Percentiles rank a stretch among this genome's conserved stretches.
Conservation (phyloP, 1,140 invertebrate genomes). For the Odontomachus brunneus region DNA sequence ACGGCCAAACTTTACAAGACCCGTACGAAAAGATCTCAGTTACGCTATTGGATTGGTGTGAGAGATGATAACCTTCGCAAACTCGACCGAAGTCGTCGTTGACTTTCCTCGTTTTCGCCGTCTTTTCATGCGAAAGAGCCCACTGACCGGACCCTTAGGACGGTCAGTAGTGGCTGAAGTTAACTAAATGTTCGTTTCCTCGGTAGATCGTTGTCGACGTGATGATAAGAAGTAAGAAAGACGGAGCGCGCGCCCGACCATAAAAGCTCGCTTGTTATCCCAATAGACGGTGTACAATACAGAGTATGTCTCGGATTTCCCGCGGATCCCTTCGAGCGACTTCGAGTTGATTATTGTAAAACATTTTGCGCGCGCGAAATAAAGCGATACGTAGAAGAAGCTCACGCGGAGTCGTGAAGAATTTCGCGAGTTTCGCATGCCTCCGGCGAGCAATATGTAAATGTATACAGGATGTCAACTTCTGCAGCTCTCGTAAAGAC, state of each 20-base stretch:
- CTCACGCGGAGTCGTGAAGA: no score
- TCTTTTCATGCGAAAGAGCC: background rate
- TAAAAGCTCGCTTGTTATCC: background rate
- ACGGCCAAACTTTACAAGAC: background rate
- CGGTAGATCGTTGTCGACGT: background rate
- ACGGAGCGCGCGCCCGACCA: background rate
- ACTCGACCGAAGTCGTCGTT: constrained; percentile 4
- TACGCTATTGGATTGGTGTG: background rate
- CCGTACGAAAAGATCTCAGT: background rate
- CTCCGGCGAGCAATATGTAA: constrained; percentile 4
- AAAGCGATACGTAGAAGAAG: no score
- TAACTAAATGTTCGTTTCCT: background rate
- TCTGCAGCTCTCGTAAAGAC: no score
- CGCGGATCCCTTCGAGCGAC: background rate
- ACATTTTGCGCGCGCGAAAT: background rate
- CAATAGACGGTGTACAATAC: background rate
- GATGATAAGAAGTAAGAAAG: background rate
- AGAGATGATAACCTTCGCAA: constrained; percentile 4
- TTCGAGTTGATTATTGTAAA: constrained; percentile 7
- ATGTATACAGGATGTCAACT: no score
- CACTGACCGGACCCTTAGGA: background rate
- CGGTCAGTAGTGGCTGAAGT: background rate
- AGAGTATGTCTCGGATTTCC: background rate
- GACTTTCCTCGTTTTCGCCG: background rate
- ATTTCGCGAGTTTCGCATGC: no score